Conservation (phyloP, 2,888 invertebrate species). For the Unio delphinus region DNA sequence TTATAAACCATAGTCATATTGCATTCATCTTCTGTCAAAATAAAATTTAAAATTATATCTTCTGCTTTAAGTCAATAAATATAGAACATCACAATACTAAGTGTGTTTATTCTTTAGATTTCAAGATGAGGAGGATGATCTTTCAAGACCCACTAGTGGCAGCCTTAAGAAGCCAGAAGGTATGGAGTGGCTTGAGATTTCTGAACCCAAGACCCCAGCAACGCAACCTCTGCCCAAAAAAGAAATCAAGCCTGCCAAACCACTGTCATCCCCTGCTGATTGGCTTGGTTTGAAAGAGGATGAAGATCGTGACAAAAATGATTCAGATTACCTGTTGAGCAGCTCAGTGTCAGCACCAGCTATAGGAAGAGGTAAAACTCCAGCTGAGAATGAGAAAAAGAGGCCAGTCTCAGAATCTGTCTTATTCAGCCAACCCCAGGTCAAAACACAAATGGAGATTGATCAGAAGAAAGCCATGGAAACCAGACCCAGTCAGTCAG, state of each 20-base stretch:
- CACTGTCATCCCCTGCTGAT: constrained; percentile 41
- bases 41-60: too few relatives aligned
- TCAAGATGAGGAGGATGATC: constrained; percentile 75
- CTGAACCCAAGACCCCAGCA: constrained; percentile 20
- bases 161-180: constrained; percentile 43
- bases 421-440: background rate
- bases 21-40: too few relatives aligned
- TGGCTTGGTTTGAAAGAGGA: constrained; percentile 51
- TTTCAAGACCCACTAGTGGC: constrained; percentile 45
- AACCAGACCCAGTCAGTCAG: constrained; percentile 1
- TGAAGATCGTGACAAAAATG: constrained; percentile 72
- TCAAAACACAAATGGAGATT: background rate
- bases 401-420: constrained; percentile 1
- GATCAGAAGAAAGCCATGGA: background rate
- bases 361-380: constrained; percentile 10
- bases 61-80: too few relatives aligned
- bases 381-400: constrained; percentile 1
- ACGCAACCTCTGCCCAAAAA: constrained; percentile 24
- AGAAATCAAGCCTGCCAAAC: constrained; percentile 21
- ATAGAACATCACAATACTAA: background rate
- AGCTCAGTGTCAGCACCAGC: constrained; percentile 37
- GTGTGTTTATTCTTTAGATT: constrained; percentile 41
- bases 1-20: too few relatives aligned
- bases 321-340: constrained; percentile 72
- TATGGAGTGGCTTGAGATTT: constrained; percentile 65